A percentile compares a stretch with the other conserved stretches of the same genome.
Conservation (phyloP, 2,888 invertebrate genomes). For the Andrena flavipes region DNA sequence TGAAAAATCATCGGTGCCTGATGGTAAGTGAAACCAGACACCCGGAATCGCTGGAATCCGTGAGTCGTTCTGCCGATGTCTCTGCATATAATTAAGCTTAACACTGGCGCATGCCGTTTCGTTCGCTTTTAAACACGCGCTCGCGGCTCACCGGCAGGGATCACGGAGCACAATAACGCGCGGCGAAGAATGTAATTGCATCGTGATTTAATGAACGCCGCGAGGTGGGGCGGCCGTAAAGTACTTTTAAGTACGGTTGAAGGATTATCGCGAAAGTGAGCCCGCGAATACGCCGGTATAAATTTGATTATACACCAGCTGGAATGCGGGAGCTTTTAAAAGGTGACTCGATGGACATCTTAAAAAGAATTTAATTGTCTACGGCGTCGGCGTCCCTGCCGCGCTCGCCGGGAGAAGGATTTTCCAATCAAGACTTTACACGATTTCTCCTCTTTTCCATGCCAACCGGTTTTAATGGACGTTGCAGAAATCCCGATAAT, state of each 20-base stretch:
- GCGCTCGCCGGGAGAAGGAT: slow-evolving; percentile 8
- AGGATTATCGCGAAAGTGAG: slow-evolving; percentile 61
- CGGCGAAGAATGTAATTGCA: slow-evolving; percentile 70
- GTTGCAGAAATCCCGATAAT: slow-evolving; percentile 44
- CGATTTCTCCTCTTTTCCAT: slow-evolving; percentile 40
- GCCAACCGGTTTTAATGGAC: slow-evolving; percentile 52
- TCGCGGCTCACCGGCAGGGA: slow-evolving; percentile 52
- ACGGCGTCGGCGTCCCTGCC: neutral
- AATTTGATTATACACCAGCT: slow-evolving; percentile 46
- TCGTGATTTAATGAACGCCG: slow-evolving; percentile 67
- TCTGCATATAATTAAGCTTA: slow-evolving; percentile 64
- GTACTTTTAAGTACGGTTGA: slow-evolving; percentile 58
- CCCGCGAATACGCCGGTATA: slow-evolving; percentile 39
- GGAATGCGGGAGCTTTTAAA: slow-evolving; percentile 52
- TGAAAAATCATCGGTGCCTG: slow-evolving; percentile 52
- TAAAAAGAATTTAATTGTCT: slow-evolving; percentile 50
- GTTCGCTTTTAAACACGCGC: slow-evolving; percentile 68
- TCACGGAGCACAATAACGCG: slow-evolving; percentile 63
- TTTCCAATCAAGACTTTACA: slow-evolving; percentile 17
- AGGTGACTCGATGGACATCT: slow-evolving; percentile 25
- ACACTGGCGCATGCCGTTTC: slow-evolving; percentile 55
- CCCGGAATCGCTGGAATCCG: slow-evolving; percentile 68
- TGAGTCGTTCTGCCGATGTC: slow-evolving; percentile 59
- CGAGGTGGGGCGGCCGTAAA: slow-evolving; percentile 57
- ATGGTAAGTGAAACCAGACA: slow-evolving; percentile 65